A percentile compares a stretch with the other conserved stretches of the same genome.
phyloP scores from a whole-genome alignment of 2,113 vertebrate genomes.

The Buteo buteo region DNA sequence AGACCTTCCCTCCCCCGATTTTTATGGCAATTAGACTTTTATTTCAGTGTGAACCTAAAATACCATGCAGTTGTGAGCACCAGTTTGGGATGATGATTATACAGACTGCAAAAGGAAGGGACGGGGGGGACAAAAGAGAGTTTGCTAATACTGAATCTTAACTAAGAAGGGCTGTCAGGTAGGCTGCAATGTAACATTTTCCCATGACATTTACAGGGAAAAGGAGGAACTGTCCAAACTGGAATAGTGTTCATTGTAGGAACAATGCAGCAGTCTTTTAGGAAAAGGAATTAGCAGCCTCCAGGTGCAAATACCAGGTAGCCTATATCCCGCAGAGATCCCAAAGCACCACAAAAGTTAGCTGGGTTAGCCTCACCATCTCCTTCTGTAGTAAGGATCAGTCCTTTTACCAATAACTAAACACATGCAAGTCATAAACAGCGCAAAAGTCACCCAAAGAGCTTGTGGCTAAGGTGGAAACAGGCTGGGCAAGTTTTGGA shows the following conservation, averaged over 20 bases:
- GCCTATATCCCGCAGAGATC: fast-evolving
- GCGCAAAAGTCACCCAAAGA: background rate
- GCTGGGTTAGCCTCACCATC: background rate
- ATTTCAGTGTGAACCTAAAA: background rate
- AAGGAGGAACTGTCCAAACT: background rate
- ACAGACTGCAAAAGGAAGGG: background rate
- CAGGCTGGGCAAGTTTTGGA: too few relatives aligned
- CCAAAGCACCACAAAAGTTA: background rate
- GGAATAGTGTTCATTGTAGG: background rate
- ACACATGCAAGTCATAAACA: background rate
- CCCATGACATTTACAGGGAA: background rate
- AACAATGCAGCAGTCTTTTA: background rate
- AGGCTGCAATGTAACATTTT: background rate
- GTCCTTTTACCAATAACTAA: background rate
- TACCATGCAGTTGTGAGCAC: fast-evolving
- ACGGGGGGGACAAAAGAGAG: background rate
- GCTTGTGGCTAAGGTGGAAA: background rate
- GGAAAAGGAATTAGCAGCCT: background rate
- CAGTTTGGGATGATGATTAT: background rate
- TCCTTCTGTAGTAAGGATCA: background rate
- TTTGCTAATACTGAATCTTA: background rate
- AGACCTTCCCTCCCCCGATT: background rate
- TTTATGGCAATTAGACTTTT: background rate
- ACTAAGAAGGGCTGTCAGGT: background rate
- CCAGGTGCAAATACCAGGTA: background rate